A percentile compares a stretch with the other conserved stretches of the same genome.
Conservation (phyloP, 2,797 vertebrate genomes). For the Poecile montanus region DNA sequence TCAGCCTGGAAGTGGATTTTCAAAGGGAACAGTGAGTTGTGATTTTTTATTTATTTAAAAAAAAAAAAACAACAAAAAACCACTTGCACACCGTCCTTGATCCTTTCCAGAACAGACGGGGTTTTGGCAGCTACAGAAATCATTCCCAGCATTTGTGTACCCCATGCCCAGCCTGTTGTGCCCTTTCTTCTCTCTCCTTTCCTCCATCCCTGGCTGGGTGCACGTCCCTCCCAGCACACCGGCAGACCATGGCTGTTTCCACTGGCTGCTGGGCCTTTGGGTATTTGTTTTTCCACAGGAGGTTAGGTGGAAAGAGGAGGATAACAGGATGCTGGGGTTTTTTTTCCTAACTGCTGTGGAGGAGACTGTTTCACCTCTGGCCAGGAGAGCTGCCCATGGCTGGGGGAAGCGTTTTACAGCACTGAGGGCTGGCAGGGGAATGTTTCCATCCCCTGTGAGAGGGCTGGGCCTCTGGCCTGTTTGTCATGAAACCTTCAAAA, state of each 20-base stretch:
- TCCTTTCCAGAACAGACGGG: background rate
- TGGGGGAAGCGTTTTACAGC: background rate
- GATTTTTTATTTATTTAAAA: background rate
- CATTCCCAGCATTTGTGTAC: background rate
- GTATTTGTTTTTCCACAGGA: conserved; percentile 58
- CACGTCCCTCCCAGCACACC: background rate
- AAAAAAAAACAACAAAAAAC: background rate
- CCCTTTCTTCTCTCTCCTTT: background rate
- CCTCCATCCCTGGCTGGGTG: background rate
- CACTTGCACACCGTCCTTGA: background rate
- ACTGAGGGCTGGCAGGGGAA: background rate
- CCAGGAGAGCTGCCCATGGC: background rate
- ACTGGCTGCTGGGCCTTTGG: conserved; percentile 43
- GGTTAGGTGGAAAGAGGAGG: conserved; percentile 54
- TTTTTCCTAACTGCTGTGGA: background rate
- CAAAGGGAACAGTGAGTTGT: background rate
- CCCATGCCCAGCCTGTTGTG: background rate
- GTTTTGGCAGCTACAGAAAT: conserved; percentile 1
- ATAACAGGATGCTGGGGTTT: conserved; percentile 49
- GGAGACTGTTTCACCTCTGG: conserved; percentile 22
- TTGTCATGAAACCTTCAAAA: background rate
- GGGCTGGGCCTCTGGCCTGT: background rate
- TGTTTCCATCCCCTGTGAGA: background rate
- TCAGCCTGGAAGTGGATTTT: background rate
- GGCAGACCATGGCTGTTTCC: conserved; percentile 40